Evolutionary conservation across 2,888 invertebrate genomes (phyloP), one percentile per base, ranked within the genome.

Genomic region (Neria commutata): DNA sequence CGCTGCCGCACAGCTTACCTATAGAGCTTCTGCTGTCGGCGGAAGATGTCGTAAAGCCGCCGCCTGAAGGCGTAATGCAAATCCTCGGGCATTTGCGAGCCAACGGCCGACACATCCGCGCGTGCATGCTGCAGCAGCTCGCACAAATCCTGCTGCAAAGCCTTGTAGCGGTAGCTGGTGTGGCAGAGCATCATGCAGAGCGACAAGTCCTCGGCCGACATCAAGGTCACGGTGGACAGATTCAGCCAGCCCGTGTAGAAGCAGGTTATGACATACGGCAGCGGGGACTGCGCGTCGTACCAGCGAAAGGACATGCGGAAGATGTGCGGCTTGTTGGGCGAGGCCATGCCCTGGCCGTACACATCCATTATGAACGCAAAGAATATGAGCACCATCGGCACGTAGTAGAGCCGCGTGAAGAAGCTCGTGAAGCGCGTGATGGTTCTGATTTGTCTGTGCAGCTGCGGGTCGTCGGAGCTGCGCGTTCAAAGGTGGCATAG

Each of bases 271-370:
- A 58, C 49, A 37, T 56, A 63, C 14, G 56, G 33, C 25, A 50
- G 21, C 5, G 66, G 63, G 6, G 49, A 61, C 42, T 68, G 67
- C 6, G 67, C 63, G 14, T 68, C 63, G 37, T 67, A 68, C 34
- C 42, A 48, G 3, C 45, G 52, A 48, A 67, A 66, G 8, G 62
- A 54, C 66, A 65, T 62, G 16, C 62, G 61, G 51, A 63, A 68
- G 33, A 68, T 56, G 23, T 63, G 66, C 0, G 68, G 67, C n/a
- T 68, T 68, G 1, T 56, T 34, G 0, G 29, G 58, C 5, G 65
- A 65, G 26, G 37, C 16, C 53, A 62, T 14, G 14, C 47, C 54
- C 3, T 51, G 25, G 19, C 24, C 19, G 16, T 11, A 19, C 21
- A 58, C 17, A 24, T 53, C 56, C 19, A 10, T n/a, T 6, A 3